Base-by-base conservation (phyloP, 2,888 invertebrate genomes). In the Ptilodon capucinus region DNA sequence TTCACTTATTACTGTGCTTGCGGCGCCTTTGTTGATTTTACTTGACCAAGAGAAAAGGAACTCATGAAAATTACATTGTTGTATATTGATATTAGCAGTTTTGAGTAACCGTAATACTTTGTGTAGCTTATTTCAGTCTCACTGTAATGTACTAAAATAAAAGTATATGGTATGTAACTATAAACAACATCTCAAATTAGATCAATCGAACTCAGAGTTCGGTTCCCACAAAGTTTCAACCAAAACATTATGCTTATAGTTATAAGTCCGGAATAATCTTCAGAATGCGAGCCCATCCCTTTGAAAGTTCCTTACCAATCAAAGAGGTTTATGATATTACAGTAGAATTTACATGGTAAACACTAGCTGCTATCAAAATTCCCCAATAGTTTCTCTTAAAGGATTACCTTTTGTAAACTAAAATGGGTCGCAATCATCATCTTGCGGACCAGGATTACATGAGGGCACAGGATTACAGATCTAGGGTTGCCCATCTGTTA, bases 321-420 rank as follows among this genome's bases (percentile, higher is more conserved):
- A 89, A 84, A 82, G 79, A 84, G 90, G 84, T 88, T 90, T 86
- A 89, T 86, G 83, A 88, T 90, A 90, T 90, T 89, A 90, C 74
- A 74, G 74, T 64, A 56, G 65, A 84, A 90, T 91, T 91, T 90
- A 86, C 91, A 90, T 90, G 86, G 82, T 90, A 91, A 91, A 90
- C 89, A 88, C 77, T 82, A 86, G 81, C 76, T 79, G 78, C 71
- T 84, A 76, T 74, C 76, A 77, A 79, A 82, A 81, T 84, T 80
- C 77, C 79, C 84, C 80, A 80, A 90, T 87, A 91, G 90, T 89
- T 88, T 72, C 81, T 73, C 75, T 82, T 79, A 80, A 79, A 83
- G 89, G 91, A 89, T 91, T 91, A 91, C 90, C 89, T 91, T 91
- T 90, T 88, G 90, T 90, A 90, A 89, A 91, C 90, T 89, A 76